Evolutionary conservation across 2,113 vertebrate genomes (phyloP).

Genomic region (Pelecanoides urinatrix): DNA sequence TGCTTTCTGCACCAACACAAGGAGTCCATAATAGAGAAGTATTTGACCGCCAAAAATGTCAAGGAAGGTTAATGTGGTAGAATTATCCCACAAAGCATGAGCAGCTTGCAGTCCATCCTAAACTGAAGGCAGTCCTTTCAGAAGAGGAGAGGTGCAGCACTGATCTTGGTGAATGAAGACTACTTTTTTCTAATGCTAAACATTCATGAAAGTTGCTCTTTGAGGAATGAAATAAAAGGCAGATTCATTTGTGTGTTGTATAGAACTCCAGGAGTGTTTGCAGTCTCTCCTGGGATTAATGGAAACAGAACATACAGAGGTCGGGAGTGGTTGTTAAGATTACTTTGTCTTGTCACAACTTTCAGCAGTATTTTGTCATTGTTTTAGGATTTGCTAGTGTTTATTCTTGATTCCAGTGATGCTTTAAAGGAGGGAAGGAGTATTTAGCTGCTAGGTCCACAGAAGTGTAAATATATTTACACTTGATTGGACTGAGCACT

Average conservation of each 20-base stretch:
- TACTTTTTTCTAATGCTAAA: neutral
- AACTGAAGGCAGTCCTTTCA: neutral
- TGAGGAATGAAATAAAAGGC: neutral
- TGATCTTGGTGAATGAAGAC: neutral
- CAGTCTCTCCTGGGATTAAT: neutral
- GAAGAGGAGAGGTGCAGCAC: neutral
- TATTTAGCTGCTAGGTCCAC: conserved; percentile 24
- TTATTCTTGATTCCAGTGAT: conserved; percentile 21
- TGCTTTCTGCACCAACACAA: neutral
- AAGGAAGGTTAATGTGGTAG: neutral
- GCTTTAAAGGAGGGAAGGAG: conserved; percentile 34
- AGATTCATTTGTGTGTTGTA: neutral
- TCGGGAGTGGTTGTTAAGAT: neutral
- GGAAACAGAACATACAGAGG: neutral
- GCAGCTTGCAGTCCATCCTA: neutral
- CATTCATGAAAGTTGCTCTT: neutral
- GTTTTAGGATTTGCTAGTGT: conserved; percentile 1
- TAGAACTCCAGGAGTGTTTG: neutral
- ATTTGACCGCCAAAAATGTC: neutral
- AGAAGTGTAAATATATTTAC: conserved; percentile 43
- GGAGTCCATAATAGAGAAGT: neutral
- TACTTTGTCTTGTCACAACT: neutral
- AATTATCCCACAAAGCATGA: neutral
- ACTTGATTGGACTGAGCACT: neutral
- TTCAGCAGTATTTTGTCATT: conserved; percentile 24